Evolutionary conservation across 1,140 invertebrate species (phyloP).

Genomic region (Calycopis cecrops): DNA sequence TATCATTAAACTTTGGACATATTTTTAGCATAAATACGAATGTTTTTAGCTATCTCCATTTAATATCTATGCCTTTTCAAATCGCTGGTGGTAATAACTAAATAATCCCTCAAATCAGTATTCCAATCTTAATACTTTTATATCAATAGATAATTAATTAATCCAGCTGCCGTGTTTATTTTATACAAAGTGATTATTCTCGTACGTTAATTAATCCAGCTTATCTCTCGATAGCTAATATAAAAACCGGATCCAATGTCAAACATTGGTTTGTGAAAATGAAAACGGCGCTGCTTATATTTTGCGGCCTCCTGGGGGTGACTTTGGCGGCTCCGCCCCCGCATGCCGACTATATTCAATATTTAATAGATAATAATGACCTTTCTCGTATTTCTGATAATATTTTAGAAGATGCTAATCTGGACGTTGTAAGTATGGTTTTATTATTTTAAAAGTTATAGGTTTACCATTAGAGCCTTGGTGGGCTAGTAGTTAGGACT

Average conservation of each 20-base stretch:
- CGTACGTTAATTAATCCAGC: neutral
- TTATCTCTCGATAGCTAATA: constrained; percentile 14
- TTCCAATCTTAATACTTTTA: no score
- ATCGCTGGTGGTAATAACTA: neutral
- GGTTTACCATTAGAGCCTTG: no score
- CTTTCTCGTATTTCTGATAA: constrained; percentile 13
- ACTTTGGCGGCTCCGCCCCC: constrained; percentile 6
- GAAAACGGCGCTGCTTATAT: neutral
- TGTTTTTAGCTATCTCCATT: neutral
- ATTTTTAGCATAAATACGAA: neutral
- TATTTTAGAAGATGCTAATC: constrained; percentile 16
- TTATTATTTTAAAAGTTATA: no score
- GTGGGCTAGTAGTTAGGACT: no score
- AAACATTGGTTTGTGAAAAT: constrained; percentile 5
- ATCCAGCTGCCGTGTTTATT: no score
- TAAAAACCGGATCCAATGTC: constrained; percentile 2
- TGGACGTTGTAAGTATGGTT: constrained; percentile 20
- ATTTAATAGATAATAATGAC: constrained; percentile 5
- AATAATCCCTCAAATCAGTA: no score
- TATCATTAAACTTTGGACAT: neutral
- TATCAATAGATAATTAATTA: no score
- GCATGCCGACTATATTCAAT: constrained; percentile 1
- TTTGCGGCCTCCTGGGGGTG: neutral
- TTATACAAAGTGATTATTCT: no score
- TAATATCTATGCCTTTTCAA: neutral